Evolutionary conservation across 2,888 invertebrate species (phyloP).

Genomic region (Zaprionus lineosus): DNA sequence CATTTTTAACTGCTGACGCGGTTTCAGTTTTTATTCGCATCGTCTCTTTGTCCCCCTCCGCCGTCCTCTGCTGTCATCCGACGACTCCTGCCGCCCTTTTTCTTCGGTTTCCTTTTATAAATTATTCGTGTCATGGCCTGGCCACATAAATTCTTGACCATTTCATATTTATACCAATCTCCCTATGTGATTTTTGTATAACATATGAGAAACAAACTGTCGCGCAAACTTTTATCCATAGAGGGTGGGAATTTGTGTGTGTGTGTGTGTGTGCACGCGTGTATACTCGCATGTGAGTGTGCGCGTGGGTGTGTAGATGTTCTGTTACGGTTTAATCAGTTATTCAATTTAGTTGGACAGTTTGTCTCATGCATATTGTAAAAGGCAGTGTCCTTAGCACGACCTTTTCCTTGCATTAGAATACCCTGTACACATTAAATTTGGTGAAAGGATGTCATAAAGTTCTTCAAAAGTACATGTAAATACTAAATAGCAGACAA

Average conservation of each 20-base stretch:
- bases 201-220: constrained; percentile 12
- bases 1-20: constrained; percentile 72
- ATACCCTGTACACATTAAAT: not conserved
- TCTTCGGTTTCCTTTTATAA: constrained; percentile 47
- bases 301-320: constrained; percentile 5
- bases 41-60: constrained; percentile 17
- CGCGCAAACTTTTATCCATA: not conserved
- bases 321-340: constrained; percentile 67
- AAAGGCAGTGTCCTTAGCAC: constrained; percentile 45
- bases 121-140: constrained; percentile 70
- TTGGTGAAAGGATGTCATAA: not conserved
- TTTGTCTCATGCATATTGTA: constrained; percentile 69
- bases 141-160: constrained; percentile 69
- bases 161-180: constrained; percentile 63
- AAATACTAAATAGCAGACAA: no score
- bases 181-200: constrained; percentile 37
- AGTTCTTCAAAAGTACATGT: no score
- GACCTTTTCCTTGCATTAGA: constrained; percentile 49
- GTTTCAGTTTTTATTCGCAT: constrained; percentile 44
- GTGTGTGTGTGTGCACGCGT: no score
- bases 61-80: no score
- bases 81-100: no score
- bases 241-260: no score
- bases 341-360: constrained; percentile 74
- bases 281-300: no score